These are phyloP conservation scores for Elanus axillaris DNA, from an alignment of 2,113 vertebrate genomes.

Conservation along the genomic window DNA sequence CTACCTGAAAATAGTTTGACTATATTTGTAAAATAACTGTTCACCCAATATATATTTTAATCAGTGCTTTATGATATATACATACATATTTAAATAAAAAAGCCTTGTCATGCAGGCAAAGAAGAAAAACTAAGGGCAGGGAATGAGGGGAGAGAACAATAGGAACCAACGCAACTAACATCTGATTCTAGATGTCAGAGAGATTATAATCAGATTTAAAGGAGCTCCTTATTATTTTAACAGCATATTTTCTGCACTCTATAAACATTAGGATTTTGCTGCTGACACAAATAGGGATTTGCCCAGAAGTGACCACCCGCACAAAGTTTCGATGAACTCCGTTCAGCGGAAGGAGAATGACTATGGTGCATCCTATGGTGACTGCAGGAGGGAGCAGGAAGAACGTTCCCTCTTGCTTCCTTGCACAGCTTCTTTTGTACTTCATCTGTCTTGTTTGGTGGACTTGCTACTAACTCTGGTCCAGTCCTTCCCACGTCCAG, in stretches of 20 bases:
- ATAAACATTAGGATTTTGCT: not conserved
- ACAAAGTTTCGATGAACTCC: not conserved
- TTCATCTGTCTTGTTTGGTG: not conserved
- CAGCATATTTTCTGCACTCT: not conserved
- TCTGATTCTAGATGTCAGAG: not conserved
- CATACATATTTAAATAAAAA: not conserved
- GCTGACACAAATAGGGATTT: not conserved
- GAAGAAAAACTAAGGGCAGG: not conserved
- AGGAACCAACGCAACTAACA: not conserved
- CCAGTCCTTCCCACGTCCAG: not conserved
- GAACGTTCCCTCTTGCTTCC: not conserved
- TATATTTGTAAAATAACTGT: not conserved
- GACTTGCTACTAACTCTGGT: not conserved
- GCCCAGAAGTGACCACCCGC: not conserved
- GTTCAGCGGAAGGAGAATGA: not conserved
- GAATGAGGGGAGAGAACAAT: not conserved
- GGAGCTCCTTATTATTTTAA: not conserved
- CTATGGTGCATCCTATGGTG: rapidly evolving
- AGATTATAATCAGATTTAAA: not conserved
- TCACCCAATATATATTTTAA: not conserved
- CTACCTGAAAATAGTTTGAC: not conserved
- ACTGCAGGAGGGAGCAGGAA: not conserved
- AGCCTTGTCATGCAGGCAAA: not conserved
- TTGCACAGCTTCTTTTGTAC: not conserved
- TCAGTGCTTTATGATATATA: not conserved